Base-by-base conservation (phyloP, 2,888 invertebrate genomes). In the Cremastinae sp. region DNA sequence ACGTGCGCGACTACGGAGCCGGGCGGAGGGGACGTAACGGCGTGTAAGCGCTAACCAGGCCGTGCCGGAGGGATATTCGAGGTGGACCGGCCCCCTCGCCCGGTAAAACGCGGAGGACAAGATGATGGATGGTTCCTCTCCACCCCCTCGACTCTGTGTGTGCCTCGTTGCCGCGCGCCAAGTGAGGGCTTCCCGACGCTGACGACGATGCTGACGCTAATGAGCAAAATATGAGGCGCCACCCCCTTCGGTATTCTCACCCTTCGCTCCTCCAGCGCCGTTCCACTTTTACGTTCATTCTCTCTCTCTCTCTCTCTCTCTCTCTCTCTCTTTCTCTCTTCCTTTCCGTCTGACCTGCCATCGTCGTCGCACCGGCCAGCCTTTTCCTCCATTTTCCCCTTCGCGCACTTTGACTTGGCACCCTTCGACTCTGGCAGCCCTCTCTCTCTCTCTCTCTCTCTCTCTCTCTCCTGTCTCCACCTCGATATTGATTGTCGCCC, bases 191-290 rank as follows among this genome's bases (percentile, higher is more conserved):
- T 85, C 86, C 83, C 85, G 85, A 84, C 85, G 86, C 85, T 86
- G 85, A 87, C 87, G 87, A 85, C 87, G 87, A 85, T 84, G 87
- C 87, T 87, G 87, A 88, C 89, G 88, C 89, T 89, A 89, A 89
- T 89, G 89, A 89, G 89, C 87, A 89, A 89, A 89, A 89, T 88
- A 89, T 88, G 88, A 88, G 88, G 88, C 88, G 86, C 87, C 87
- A 86, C 84, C 85, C 85, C 85, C 83, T 82, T 80, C 77, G 70
- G 64, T 65, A 66, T 69, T 77, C 73, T 69, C 77, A 65, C 58
- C 69, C 76, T 59, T 70, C 77, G 58, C 70, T 75, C 66, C 47
- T 76, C 64, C 66, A 28, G 64, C 75, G 34, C 70, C 59, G 43
- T 68, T 62, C 75, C 43, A 75, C 77, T 71, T 58, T 76, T 18